These are phyloP conservation scores for Drymodes brunneopygia DNA, from an alignment of 2,113 vertebrate species.

Conservation along the genomic window DNA sequence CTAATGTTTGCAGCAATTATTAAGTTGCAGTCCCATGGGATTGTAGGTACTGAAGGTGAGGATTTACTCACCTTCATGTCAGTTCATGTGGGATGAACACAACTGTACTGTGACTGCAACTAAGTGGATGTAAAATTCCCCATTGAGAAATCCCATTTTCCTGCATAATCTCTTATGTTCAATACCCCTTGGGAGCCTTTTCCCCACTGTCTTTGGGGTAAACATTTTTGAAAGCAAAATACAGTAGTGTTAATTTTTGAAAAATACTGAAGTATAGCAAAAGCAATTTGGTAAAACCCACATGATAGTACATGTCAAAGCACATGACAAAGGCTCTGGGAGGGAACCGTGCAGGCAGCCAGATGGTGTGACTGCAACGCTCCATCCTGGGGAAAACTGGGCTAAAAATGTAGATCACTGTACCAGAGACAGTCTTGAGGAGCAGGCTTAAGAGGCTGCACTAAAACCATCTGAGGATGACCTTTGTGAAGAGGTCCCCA, in stretches of 20 bases:
- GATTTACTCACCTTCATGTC: too few relatives aligned
- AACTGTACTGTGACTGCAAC: neutral
- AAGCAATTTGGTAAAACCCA: neutral
- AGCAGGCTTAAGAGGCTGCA: neutral
- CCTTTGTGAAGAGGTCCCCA: neutral
- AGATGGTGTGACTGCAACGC: neutral
- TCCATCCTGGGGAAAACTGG: neutral
- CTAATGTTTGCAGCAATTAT: too few relatives aligned
- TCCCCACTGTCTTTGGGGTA: neutral
- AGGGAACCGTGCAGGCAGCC: neutral
- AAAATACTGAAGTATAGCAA: neutral
- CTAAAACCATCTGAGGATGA: neutral
- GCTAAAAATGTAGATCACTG: constrained; percentile 28
- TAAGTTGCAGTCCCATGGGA: neutral
- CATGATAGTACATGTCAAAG: neutral
- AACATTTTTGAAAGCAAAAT: neutral
- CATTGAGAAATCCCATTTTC: neutral
- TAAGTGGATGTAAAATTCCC: neutral
- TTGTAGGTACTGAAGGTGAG: neutral
- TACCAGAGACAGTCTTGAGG: neutral
- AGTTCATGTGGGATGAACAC: neutral
- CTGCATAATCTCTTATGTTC: neutral
- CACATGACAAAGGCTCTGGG: neutral
- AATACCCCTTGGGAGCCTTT: neutral
- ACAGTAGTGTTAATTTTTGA: neutral